These are phyloP conservation scores for Harpagoxenus sublaevis DNA, from an alignment of 2,888 invertebrate species.

Conservation along the genomic window DNA sequence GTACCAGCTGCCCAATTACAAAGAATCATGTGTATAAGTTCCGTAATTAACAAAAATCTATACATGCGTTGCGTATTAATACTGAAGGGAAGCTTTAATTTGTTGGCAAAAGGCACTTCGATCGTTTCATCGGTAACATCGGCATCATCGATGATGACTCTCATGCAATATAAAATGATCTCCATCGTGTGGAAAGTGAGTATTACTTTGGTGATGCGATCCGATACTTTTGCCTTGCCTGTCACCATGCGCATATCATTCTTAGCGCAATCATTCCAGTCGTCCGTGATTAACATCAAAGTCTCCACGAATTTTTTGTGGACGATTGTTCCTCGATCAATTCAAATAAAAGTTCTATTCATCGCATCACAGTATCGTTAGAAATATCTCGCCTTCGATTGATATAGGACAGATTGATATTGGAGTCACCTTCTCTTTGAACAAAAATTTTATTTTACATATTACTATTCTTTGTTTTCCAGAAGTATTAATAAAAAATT, in stretches of 20 bases:
- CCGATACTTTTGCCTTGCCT: conserved; percentile 21
- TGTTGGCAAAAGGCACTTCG: not conserved
- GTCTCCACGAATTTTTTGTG: conserved; percentile 37
- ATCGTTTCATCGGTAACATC: conserved; percentile 15
- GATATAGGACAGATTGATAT: not conserved
- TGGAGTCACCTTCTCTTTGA: not conserved
- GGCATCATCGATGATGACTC: not conserved
- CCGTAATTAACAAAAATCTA: conserved; percentile 6
- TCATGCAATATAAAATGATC: not conserved
- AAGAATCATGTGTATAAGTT: not conserved
- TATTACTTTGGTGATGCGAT: not conserved
- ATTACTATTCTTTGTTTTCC: not conserved
- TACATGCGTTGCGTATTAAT: not conserved
- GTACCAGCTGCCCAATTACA: not conserved
- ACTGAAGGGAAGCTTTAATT: conserved; percentile 1
- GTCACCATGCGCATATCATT: not conserved
- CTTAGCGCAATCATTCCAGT: conserved; percentile 20
- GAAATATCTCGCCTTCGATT: not conserved
- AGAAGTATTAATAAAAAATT: not conserved
- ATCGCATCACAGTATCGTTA: not conserved
- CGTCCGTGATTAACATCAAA: conserved; percentile 20
- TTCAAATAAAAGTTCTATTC: not conserved
- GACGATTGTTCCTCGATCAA: conserved; percentile 18
- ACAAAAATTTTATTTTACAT: not conserved
- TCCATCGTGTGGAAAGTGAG: not conserved